A percentile compares a stretch with the other conserved stretches of the same genome.
Evolutionary conservation across 2,888 invertebrate genomes (phyloP).

Genomic region (Dimorphilus gyrociliatus): DNA sequence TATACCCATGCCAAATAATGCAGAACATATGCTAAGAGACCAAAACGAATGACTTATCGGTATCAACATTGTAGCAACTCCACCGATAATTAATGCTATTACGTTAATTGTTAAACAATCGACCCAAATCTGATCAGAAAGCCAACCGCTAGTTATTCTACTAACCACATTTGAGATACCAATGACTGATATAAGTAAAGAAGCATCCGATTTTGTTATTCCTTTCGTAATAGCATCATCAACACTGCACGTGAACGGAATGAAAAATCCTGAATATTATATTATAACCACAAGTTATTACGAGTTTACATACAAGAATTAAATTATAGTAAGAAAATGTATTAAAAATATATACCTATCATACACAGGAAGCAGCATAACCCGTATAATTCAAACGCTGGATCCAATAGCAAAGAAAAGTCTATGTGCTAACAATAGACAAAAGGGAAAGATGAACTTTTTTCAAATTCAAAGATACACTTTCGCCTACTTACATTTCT

Average conservation of each 20-base stretch:
- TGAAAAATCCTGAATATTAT: conserved; percentile 89
- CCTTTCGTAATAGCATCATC: conserved; percentile 15
- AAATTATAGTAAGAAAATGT: too few species aligned
- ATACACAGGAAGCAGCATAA: conserved; percentile 26
- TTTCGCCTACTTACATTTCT: too few species aligned
- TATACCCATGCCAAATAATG: conserved; percentile 68
- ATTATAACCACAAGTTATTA: too few species aligned
- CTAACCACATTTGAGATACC: conserved; percentile 78
- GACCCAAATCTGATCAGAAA: conserved; percentile 55
- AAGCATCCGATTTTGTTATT: conserved; percentile 37
- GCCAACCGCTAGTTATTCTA: conserved; percentile 49
- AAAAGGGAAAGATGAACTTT: too few species aligned
- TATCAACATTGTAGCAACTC: conserved; percentile 65
- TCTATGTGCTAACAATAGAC: too few species aligned
- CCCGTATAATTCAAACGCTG: conserved; percentile 49
- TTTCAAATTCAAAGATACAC: too few species aligned
- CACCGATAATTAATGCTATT: conserved; percentile 67
- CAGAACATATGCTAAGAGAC: conserved; percentile 59
- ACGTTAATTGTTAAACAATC: conserved; percentile 75
- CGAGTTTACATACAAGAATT: too few species aligned
- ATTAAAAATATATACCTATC: too few species aligned
- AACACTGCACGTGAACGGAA: conserved; percentile 66
- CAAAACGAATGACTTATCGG: conserved; percentile 46
- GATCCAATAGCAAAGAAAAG: conserved; percentile 61
- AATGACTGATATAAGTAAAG: conserved; percentile 60